phyloP scores from a whole-genome alignment of 2,113 vertebrate genomes.

The Emydocephalus ijimae region DNA sequence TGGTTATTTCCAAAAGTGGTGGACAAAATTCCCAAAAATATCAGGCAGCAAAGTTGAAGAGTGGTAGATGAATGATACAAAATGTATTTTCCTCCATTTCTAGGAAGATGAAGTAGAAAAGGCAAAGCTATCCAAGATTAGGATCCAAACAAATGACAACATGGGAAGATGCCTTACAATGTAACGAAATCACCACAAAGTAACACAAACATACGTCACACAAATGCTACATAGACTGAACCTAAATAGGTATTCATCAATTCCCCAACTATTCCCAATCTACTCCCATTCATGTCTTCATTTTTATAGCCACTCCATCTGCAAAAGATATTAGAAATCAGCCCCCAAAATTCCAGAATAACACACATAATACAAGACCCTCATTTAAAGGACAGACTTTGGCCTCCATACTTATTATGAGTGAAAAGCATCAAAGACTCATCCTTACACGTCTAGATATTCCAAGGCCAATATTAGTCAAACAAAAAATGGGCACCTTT shows the following conservation, averaged over 20 bases:
- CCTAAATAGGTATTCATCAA: background rate
- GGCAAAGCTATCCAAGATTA: background rate
- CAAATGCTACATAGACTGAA: background rate
- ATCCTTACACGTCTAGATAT: background rate
- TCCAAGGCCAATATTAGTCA: background rate
- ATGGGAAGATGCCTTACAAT: background rate
- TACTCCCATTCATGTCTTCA: background rate
- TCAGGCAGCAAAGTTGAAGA: background rate
- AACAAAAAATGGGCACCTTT: background rate
- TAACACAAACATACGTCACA: background rate
- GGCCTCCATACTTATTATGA: background rate
- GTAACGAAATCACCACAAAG: background rate
- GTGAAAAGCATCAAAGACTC: background rate
- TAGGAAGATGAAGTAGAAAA: background rate
- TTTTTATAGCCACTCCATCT: background rate
- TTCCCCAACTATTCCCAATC: background rate
- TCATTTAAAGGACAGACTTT: background rate
- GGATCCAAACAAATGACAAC: background rate
- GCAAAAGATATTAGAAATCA: background rate
- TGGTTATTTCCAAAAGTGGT: background rate
- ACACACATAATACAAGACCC: background rate
- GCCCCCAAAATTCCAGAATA: background rate
- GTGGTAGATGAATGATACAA: background rate
- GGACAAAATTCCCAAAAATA: background rate
- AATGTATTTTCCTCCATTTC: background rate